These are phyloP conservation scores for Leucophenga maculata DNA, from an alignment of 2,888 invertebrate species.

Conservation along the genomic window DNA sequence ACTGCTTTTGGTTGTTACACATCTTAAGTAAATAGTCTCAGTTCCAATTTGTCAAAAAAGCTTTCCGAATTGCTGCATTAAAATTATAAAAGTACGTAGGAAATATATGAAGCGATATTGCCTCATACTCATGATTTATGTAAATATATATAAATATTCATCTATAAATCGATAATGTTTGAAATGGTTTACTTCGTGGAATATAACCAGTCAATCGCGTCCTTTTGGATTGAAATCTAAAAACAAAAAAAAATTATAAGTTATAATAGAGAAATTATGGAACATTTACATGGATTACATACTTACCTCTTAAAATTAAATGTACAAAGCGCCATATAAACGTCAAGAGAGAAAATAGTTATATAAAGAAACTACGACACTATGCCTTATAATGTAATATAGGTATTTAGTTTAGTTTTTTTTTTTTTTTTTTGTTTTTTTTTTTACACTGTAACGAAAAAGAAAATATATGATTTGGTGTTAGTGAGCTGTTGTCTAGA, in stretches of 20 bases:
- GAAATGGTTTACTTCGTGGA: no score
- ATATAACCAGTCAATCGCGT: not conserved
- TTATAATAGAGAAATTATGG: not conserved
- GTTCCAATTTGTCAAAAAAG: slow-evolving; percentile 15
- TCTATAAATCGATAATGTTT: no score
- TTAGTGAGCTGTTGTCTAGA: not conserved
- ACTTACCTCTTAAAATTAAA: slow-evolving; percentile 50
- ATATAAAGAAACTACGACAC: slow-evolving; percentile 55
- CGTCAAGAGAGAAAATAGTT: slow-evolving; percentile 47
- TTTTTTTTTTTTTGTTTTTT: slow-evolving; percentile 53
- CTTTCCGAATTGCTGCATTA: not conserved
- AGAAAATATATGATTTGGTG: slow-evolving; percentile 35
- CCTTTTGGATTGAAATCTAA: not conserved
- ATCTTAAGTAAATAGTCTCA: slow-evolving; percentile 9
- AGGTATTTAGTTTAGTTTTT: slow-evolving; percentile 22
- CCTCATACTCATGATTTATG: no score
- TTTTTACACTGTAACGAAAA: slow-evolving; percentile 58
- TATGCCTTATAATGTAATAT: slow-evolving; percentile 55
- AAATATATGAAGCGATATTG: no score
- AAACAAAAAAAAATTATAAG: not conserved
- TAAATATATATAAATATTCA: no score
- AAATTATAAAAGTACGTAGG: not conserved
- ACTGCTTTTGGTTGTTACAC: not conserved
- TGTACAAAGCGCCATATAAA: slow-evolving; percentile 49
- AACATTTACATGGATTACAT: not conserved